These are phyloP conservation scores for Graptemys geographica DNA, from an alignment of 2,797 vertebrate species.

Conservation along the genomic window DNA sequence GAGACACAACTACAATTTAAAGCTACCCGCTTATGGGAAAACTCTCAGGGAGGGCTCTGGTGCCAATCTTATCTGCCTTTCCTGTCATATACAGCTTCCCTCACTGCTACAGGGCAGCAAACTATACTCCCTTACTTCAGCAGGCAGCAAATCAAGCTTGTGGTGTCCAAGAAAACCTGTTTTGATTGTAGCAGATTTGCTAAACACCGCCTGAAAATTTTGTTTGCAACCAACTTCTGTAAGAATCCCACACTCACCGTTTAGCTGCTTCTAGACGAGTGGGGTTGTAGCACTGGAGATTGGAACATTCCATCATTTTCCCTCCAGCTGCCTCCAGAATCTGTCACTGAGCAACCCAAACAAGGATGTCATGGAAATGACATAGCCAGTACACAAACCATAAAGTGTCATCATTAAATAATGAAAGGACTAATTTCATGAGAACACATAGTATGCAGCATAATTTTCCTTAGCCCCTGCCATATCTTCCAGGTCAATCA, in stretches of 20 bases:
- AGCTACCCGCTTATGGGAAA: background rate
- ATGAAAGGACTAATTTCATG: conserved; percentile 28
- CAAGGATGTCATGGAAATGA: background rate
- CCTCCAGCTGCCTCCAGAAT: background rate
- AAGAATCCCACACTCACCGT: background rate
- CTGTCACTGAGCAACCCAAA: background rate
- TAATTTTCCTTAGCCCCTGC: background rate
- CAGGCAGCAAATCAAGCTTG: background rate
- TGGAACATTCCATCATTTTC: background rate
- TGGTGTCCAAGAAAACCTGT: background rate
- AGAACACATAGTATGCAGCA: conserved; percentile 60
- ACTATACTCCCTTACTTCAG: background rate
- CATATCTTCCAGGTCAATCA: conserved; percentile 37
- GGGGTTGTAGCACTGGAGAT: background rate
- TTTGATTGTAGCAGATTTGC: background rate
- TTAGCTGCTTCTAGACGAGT: background rate
- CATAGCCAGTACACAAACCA: background rate
- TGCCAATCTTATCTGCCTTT: background rate
- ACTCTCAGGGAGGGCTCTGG: background rate
- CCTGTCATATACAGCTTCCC: accelerated
- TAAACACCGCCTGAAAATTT: background rate
- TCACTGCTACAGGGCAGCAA: background rate
- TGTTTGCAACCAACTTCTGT: background rate
- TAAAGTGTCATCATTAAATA: accelerated
- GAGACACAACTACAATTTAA: background rate